phyloP scores from a whole-genome alignment of 2,888 invertebrate species.

The Macrosoma leucophasiata region DNA sequence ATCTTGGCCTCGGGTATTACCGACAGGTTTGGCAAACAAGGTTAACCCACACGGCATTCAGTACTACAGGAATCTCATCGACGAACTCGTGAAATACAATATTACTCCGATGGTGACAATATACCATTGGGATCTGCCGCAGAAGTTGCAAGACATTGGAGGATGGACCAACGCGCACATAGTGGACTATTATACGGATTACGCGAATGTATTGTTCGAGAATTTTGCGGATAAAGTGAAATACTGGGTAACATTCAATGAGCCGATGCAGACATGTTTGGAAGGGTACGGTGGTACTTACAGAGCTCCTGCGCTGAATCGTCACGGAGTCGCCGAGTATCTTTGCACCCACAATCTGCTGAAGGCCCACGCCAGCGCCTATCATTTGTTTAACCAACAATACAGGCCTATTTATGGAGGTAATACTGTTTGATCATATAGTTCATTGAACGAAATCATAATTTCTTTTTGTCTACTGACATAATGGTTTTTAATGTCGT shows the following conservation, averaged over 20 bases:
- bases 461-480: no score
- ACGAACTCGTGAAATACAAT: slow-evolving; percentile 79
- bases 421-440: no score
- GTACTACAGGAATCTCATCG: slow-evolving; percentile 86
- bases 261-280: slow-evolving; percentile 77
- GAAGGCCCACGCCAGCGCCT: slow-evolving; percentile 83
- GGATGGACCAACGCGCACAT: slow-evolving; percentile 82
- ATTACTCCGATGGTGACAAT: slow-evolving; percentile 83
- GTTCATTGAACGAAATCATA: no score
- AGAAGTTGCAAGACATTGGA: slow-evolving; percentile 78
- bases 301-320: slow-evolving; percentile 76
- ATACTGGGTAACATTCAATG: slow-evolving; percentile 87
- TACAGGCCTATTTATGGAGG: slow-evolving; percentile 76
- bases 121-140: slow-evolving; percentile 83
- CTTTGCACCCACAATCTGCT: slow-evolving; percentile 82
- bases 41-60: slow-evolving; percentile 82
- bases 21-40: slow-evolving; percentile 78
- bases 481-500: no score
- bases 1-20: slow-evolving; percentile 85
- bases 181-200: slow-evolving; percentile 78
- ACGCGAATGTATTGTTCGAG: slow-evolving; percentile 76
- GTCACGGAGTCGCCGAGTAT: slow-evolving; percentile 79
- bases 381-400: slow-evolving; percentile 77
- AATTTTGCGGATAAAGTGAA: slow-evolving; percentile 79
- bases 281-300: slow-evolving; percentile 76